Base-by-base conservation (phyloP, 92 coral and sea anemone species). In the Zoanthus solanderi region DNA sequence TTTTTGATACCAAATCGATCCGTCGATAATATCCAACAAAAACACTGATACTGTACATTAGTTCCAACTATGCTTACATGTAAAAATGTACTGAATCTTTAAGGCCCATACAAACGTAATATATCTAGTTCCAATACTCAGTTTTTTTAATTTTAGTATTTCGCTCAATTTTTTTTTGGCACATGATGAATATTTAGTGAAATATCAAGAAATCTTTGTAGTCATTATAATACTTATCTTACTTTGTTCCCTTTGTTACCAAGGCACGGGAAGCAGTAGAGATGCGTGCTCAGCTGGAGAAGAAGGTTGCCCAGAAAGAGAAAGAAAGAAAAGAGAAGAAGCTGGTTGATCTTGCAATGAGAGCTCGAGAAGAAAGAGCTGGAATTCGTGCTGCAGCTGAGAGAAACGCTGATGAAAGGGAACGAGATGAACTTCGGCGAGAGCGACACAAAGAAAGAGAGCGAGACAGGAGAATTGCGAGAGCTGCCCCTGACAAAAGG, bases 361-460 rank as follows among this genome's bases (percentile, higher is more conserved):
- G 94, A 66, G 98, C 99, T 9, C 90, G 98, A 16, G 99, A 97
- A 52, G 97, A 96, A 63, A 75, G 98, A 66, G 98, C 98, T 1
- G 99, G 99, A 10, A 95, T 97, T 32, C 91, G 88, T 78, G 91
- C 92, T 47, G 95, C 94, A 28, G 92, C 94, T 37, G 95, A 93
- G 92, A 87, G 52, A 75, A 15, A 45, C 65, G 95, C 89, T 34
- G 99, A 97, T 30, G 99, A 97, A 66, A 89, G 88, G 31, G 99
- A 95, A 30, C 88, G 99, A 44, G 99, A 97, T 57, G 94, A 95
- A 29, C 63, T 97, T 63, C 96, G 99, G 0, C 95, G 94, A 90
- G 99, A 97, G 31, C 93, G 99, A 42, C 99, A 97, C 89, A 97
- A 95, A 73, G 99, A 95, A n/a, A 92, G 99, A 47, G 99, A 97